Conservation (phyloP, 2,888 invertebrate genomes). For the Agonopterix alstromeriana region DNA sequence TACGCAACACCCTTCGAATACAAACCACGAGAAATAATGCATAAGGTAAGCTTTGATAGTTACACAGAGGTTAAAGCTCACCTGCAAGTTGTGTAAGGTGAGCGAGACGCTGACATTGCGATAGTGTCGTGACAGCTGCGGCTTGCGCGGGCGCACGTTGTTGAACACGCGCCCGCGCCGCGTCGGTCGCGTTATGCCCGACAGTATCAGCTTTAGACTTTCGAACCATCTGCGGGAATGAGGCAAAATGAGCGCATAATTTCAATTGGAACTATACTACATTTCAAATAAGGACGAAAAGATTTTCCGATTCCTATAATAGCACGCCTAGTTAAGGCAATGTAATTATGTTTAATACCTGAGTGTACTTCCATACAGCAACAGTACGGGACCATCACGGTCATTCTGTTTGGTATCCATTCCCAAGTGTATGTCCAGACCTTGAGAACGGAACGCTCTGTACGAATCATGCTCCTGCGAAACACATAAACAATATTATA, state of each 20-base stretch:
- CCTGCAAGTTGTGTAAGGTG: conserved; percentile 89
- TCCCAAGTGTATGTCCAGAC: conserved; percentile 58
- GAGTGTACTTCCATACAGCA: conserved; percentile 95
- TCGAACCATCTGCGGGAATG: conserved; percentile 87
- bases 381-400: conserved; percentile 81
- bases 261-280: too few species aligned
- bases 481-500: neutral
- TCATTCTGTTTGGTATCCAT: conserved; percentile 63
- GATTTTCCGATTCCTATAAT: too few species aligned
- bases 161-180: conserved; percentile 92
- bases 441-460: conserved; percentile 88
- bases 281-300: too few species aligned
- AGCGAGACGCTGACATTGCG: conserved; percentile 90
- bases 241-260: too few species aligned
- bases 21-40: too few species aligned
- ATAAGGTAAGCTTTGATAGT: too few species aligned
- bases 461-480: conserved; percentile 93
- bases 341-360: conserved; percentile 70
- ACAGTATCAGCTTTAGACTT: conserved; percentile 93
- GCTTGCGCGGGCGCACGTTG: conserved; percentile 89
- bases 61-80: conserved; percentile 11
- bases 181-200: conserved; percentile 95
- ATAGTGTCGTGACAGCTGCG: conserved; percentile 95
- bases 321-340: too few species aligned
- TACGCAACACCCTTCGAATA: too few species aligned